Evolutionary conservation across 2,797 vertebrate species (phyloP).

Genomic region (Cossypha niveicapilla): DNA sequence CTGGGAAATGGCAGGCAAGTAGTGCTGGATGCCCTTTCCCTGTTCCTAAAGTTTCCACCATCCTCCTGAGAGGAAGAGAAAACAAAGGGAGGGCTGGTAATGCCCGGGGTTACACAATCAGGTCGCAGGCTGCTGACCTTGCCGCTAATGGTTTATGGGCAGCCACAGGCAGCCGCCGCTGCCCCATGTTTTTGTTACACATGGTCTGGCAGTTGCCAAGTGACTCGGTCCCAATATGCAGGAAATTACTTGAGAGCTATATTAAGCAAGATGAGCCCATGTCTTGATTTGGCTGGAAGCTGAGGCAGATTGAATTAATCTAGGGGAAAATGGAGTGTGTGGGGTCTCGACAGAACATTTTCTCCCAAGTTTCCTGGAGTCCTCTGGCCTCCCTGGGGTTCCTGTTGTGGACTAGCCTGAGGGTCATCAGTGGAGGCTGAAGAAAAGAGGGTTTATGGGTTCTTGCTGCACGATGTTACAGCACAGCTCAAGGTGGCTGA

Average conservation of each 20-base stretch:
- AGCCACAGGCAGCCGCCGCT: background rate
- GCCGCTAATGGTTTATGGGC: constrained; percentile 57
- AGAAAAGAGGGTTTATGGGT: background rate
- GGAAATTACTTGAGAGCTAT: constrained; percentile 43
- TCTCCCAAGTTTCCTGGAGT: background rate
- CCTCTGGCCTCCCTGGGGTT: background rate
- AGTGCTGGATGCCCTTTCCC: constrained; percentile 34
- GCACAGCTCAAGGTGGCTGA: background rate
- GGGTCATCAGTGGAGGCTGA: background rate
- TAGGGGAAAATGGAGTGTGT: background rate
- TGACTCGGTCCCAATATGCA: constrained; percentile 11
- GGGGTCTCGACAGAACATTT: background rate
- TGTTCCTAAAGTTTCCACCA: constrained; percentile 33
- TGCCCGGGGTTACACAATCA: constrained; percentile 61
- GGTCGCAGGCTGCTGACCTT: constrained; percentile 62
- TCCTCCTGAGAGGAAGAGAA: constrained; percentile 63
- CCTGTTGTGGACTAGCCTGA: background rate
- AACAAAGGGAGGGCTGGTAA: constrained; percentile 52
- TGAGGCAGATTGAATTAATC: constrained; percentile 56
- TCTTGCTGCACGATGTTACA: background rate
- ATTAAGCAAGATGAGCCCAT: constrained; percentile 41
- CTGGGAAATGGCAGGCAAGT: constrained; percentile 19
- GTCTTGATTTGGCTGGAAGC: constrained; percentile 64
- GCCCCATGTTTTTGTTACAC: constrained; percentile 16
- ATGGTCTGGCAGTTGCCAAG: constrained; percentile 4